These are phyloP conservation scores for Agelaius tricolor DNA, from an alignment of 2,113 vertebrate genomes.

Conservation along the genomic window DNA sequence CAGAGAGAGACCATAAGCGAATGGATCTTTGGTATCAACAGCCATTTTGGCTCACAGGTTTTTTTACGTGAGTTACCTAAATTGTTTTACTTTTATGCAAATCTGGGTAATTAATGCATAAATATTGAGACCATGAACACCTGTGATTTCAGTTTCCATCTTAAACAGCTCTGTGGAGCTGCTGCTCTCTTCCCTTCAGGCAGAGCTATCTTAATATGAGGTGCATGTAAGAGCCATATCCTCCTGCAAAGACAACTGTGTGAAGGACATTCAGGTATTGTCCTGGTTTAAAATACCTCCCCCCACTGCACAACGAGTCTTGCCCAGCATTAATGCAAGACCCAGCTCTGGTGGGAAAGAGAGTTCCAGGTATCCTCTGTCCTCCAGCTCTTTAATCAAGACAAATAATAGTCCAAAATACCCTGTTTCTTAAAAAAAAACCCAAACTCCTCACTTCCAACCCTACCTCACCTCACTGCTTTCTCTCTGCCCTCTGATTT, in stretches of 20 bases:
- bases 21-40: neutral
- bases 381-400: neutral
- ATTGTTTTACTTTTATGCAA: neutral
- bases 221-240: neutral
- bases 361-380: neutral
- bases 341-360: neutral
- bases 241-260: neutral
- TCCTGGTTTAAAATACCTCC: neutral
- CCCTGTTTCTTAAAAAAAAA: neutral
- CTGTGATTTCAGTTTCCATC: neutral
- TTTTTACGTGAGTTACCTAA: neutral
- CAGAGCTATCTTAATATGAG: neutral
- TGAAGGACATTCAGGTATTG: neutral
- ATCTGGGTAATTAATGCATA: conserved; percentile 6
- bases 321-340: neutral
- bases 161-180: neutral
- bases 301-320: accelerated
- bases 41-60: neutral
- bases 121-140: neutral
- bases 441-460: too few species aligned
- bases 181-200: neutral
- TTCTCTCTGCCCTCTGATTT: neutral
- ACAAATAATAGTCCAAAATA: neutral
- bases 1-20: neutral
- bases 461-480: neutral